phyloP scores from a whole-genome alignment of 2,888 invertebrate species.

The Drosophila demipolita region DNA sequence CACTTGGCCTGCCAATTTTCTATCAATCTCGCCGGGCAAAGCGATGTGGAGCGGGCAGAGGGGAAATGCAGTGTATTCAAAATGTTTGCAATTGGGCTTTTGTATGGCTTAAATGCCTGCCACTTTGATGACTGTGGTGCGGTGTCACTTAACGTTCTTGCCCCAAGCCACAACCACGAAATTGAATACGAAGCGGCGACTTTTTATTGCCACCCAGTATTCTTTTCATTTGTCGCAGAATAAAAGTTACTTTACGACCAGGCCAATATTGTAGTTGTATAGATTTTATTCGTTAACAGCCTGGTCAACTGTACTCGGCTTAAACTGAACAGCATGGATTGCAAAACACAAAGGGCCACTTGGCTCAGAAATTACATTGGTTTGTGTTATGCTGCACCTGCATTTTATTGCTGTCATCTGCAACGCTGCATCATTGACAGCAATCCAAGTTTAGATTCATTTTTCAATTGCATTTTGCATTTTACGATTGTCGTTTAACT shows the following conservation, averaged over 20 bases:
- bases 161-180: conserved; percentile 11
- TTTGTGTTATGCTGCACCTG: conserved; percentile 60
- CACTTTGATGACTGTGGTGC: conserved; percentile 39
- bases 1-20: conserved; percentile 74
- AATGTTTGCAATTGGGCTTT: conserved; percentile 64
- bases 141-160: conserved; percentile 9
- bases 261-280: conserved; percentile 36
- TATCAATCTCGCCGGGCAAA: conserved; percentile 61
- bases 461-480: conserved; percentile 47
- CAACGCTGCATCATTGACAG: conserved; percentile 42
- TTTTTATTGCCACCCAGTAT: conserved; percentile 33
- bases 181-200: conserved; percentile 37
- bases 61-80: conserved; percentile 15
- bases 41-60: background rate
- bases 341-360: conserved; percentile 38
- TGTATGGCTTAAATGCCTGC: conserved; percentile 48
- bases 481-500: conserved; percentile 47
- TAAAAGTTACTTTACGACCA: conserved; percentile 20
- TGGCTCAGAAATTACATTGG: conserved; percentile 33
- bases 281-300: conserved; percentile 60
- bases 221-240: conserved; percentile 13
- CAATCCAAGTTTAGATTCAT: conserved; percentile 56
- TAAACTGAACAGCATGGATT: background rate
- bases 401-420: conserved; percentile 78
- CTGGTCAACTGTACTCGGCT: conserved; percentile 34